Percentiles rank a stretch among this genome's conserved stretches.
These are phyloP conservation scores for Tetanocera ferruginea DNA, from an alignment of 2,888 invertebrate genomes.

Conservation along the genomic window DNA sequence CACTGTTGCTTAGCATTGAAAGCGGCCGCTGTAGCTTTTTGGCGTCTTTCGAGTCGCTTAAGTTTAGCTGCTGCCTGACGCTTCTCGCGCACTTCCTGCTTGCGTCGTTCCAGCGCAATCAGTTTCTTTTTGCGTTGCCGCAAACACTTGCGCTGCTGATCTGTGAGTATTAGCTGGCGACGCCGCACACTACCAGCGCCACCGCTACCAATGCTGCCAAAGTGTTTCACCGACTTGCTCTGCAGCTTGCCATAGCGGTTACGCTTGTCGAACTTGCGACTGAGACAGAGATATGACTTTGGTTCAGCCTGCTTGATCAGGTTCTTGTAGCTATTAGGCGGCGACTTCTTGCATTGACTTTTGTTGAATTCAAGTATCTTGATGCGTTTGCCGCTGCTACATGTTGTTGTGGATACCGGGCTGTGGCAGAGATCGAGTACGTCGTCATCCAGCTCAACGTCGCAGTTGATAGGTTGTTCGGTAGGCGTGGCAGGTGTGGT, in stretches of 20 bases:
- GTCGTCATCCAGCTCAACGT: conserved; percentile 51
- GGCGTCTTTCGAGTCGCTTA: conserved; percentile 42
- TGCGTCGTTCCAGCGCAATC: conserved; percentile 54
- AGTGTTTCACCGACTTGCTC: conserved; percentile 48
- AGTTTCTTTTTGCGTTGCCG: conserved; percentile 58
- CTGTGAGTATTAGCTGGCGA: conserved; percentile 64
- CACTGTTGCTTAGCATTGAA: neutral
- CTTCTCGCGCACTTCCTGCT: conserved; percentile 56
- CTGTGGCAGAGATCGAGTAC: conserved; percentile 53
- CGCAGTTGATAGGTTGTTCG: conserved; percentile 44
- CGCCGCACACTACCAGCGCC: conserved; percentile 51
- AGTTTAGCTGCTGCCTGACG: conserved; percentile 48
- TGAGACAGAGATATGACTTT: conserved; percentile 66
- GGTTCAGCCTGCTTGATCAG: conserved; percentile 69
- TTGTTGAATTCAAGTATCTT: conserved; percentile 63
- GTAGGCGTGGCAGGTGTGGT: conserved; percentile 42
- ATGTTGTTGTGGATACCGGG: conserved; percentile 41
- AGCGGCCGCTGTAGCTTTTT: conserved; percentile 28
- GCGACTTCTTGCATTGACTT: conserved; percentile 61
- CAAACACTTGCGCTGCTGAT: conserved; percentile 63
- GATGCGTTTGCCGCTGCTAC: conserved; percentile 54
- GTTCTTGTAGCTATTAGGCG: conserved; percentile 68
- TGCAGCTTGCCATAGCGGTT: conserved; percentile 62
- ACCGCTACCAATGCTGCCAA: conserved; percentile 43
- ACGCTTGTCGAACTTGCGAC: conserved; percentile 60